Conservation (phyloP, 2,797 vertebrate genomes). For the Tachyglossus aculeatus region DNA sequence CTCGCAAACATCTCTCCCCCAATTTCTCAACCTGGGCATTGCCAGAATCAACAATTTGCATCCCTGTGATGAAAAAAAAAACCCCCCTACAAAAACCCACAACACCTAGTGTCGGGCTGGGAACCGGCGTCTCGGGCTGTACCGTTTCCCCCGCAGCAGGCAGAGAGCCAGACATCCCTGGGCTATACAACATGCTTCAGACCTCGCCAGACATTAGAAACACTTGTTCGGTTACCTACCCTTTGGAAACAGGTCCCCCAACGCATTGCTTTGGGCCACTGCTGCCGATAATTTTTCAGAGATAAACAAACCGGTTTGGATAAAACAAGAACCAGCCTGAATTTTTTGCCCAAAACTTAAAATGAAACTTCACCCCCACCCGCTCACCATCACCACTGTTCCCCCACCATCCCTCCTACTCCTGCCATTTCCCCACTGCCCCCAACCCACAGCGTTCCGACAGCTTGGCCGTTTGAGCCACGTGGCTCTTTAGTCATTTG, state of each 20-base stretch:
- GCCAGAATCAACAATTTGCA: not conserved
- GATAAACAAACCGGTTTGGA: slow-evolving; percentile 49
- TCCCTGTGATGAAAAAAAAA: not conserved
- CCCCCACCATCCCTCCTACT: not conserved
- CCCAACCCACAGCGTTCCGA: not conserved
- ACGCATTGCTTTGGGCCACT: slow-evolving; percentile 17
- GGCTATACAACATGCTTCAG: not conserved
- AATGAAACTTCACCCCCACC: slow-evolving; percentile 9
- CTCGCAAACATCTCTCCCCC: not conserved
- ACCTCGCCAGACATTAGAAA: slow-evolving; percentile 31
- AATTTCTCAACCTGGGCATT: slow-evolving; percentile 27
- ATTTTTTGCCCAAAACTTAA: slow-evolving; percentile 41
- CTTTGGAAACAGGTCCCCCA: slow-evolving; percentile 16
- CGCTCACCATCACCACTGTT: no score
- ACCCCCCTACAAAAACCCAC: not conserved
- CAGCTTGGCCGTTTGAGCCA: not conserved
- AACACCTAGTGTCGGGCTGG: not conserved
- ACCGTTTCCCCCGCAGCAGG: not conserved
- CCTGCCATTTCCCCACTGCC: not conserved
- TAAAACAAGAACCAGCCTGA: slow-evolving; percentile 54
- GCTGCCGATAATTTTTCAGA: slow-evolving; percentile 45
- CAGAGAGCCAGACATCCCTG: slow-evolving; percentile 38
- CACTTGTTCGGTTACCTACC: slow-evolving; percentile 18
- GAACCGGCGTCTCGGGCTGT: slow-evolving; percentile 8
- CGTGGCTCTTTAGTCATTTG: not conserved